Evolutionary conservation across 1,140 invertebrate species (phyloP).

Genomic region (Bradysia coprophila): DNA sequence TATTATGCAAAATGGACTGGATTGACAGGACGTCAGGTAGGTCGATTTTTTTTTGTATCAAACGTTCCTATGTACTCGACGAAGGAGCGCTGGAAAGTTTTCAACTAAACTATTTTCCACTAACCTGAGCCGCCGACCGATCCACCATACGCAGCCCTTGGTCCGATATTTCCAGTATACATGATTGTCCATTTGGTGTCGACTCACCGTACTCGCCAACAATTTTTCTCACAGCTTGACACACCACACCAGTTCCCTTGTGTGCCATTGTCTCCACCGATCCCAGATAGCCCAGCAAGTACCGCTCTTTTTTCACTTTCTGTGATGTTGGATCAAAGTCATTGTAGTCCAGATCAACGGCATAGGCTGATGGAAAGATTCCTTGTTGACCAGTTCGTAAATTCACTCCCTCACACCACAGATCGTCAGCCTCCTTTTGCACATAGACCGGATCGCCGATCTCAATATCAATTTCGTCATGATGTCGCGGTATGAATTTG

Average conservation of each 20-base stretch:
- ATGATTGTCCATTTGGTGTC: slow-evolving; percentile 52
- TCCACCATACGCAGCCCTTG: slow-evolving; percentile 90
- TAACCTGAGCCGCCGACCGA: slow-evolving; percentile 44
- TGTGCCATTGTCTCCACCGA: slow-evolving; percentile 88
- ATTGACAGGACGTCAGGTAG: too few species aligned
- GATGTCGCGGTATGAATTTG: slow-evolving; percentile 86
- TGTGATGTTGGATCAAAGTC: slow-evolving; percentile 76
- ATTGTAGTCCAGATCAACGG: slow-evolving; percentile 88
- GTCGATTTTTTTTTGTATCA: too few species aligned
- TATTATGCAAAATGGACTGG: too few species aligned
- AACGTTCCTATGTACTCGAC: too few species aligned
- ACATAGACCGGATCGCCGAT: slow-evolving; percentile 96
- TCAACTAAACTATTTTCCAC: too few species aligned
- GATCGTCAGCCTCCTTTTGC: slow-evolving; percentile 86
- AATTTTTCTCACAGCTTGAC: slow-evolving; percentile 69
- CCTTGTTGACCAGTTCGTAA: slow-evolving; percentile 79
- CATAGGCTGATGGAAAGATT: slow-evolving; percentile 92
- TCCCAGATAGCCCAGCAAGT: slow-evolving; percentile 83
- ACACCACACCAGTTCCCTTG: slow-evolving; percentile 79
- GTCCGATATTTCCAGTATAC: slow-evolving; percentile 86
- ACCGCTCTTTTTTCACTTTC: slow-evolving; percentile 72
- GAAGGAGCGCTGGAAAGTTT: too few species aligned
- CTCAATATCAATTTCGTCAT: slow-evolving; percentile 89
- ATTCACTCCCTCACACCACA: slow-evolving; percentile 97
- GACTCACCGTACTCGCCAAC: slow-evolving; percentile 41